Base-by-base conservation (phyloP, 2,113 vertebrate genomes). In the Nothocercus julius region DNA sequence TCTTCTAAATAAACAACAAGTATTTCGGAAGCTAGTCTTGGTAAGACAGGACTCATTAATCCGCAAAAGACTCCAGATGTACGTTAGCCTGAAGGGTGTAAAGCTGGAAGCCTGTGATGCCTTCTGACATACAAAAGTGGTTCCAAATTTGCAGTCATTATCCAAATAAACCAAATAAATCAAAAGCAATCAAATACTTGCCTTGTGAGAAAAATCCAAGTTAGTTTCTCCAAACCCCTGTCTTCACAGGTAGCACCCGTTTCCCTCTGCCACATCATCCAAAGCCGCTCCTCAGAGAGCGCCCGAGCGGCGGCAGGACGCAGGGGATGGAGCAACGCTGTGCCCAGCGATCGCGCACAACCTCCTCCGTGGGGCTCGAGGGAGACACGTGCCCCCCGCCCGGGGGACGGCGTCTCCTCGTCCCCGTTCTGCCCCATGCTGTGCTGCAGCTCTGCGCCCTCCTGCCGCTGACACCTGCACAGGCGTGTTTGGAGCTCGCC, bases 141-240 rank as follows among this genome's bases (percentile, higher is more conserved):
- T 93, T 97, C 96, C 97, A 96, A 98, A 98, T 98, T 98, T 98
- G 96, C 92, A 95, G 97, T 98, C 98, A 98, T 98, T 98, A 98
- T 93, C 97, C 94, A 96, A 98, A 98, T 96, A 83, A 98, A 97
- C 97, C 95, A 97, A 97, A 90, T 96, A 96, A 90, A 70, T 96
- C 92, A 96, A 79, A 93, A 96, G 95, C 93, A 91, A 94, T 97
- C 93, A 93, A 36, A 93, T 54, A 95, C 92, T 94, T 68, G 24
- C 69, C 85, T 93, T 95, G 94, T 88, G 89, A 54, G 82, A 73
- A 82, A 93, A 90, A 89, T 25, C 3, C 61, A 53, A 56, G 82
- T 77, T 76, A 93, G 77, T 54, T 44, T 69, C 83, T 79, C 34
- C 63, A 93, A 93, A 67, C 66, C 89, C 47, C 82, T 47, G 25